These are phyloP conservation scores for Caenorhabditis tropicalis DNA, from an alignment of 1,140 invertebrate species.

Conservation along the genomic window DNA sequence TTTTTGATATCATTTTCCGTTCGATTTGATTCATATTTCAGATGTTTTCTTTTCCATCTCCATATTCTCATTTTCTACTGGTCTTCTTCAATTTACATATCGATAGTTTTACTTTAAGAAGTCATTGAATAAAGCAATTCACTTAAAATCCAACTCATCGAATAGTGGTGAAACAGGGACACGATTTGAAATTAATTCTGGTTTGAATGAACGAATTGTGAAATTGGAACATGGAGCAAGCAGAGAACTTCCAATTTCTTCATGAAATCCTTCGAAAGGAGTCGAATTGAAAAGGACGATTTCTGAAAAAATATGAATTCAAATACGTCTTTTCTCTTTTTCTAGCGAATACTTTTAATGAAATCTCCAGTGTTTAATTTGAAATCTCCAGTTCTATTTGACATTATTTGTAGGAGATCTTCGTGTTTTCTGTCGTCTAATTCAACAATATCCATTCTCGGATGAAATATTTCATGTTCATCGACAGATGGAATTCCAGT, in stretches of 20 bases:
- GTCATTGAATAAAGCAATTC: neutral
- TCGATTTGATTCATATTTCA: too few species aligned
- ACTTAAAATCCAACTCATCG: neutral
- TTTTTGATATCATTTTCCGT: neutral
- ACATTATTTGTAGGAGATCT: neutral
- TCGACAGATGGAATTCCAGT: conserved; percentile 17
- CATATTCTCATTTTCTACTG: neutral
- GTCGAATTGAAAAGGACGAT: neutral
- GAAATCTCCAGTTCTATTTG: neutral
- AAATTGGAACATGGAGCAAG: neutral
- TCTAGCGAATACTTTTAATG: neutral
- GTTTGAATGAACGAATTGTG: neutral
- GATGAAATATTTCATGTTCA: neutral
- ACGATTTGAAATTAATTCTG: neutral
- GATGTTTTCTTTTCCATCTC: neutral
- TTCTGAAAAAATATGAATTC: neutral
- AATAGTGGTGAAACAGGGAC: neutral
- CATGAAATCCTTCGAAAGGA: neutral
- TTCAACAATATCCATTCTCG: conserved; percentile 10
- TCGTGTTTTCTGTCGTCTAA: neutral
- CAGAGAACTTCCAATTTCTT: neutral
- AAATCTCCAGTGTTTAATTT: conserved; percentile 17
- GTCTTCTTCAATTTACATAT: neutral
- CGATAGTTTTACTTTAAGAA: neutral
- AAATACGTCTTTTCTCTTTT: neutral